A percentile compares a stretch with the other conserved stretches of the same genome.
These are phyloP conservation scores for Drosophila pandora DNA, from an alignment of 1,140 invertebrate genomes.

Conservation along the genomic window DNA sequence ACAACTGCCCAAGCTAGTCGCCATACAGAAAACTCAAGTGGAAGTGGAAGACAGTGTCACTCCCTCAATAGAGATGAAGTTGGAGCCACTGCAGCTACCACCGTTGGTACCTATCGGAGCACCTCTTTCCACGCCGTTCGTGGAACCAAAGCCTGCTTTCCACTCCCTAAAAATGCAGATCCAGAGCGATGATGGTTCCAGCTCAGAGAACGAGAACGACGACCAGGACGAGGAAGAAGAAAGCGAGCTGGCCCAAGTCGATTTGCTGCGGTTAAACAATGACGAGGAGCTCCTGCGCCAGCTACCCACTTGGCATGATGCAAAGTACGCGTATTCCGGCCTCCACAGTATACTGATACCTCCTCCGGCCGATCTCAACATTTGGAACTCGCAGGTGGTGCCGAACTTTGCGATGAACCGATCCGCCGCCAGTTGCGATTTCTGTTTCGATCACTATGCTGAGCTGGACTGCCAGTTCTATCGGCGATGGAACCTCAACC, in stretches of 20 bases:
- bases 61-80: conserved; percentile 49
- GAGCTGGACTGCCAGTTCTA: conserved; percentile 86
- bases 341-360: conserved; percentile 87
- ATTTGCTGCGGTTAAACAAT: conserved; percentile 62
- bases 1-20: conserved; percentile 68
- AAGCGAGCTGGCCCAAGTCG: conserved; percentile 65
- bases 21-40: conserved; percentile 53
- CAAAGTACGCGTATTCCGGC: conserved; percentile 86
- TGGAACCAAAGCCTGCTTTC: conserved; percentile 54
- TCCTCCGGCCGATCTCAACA: conserved; percentile 83
- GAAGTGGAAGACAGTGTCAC: conserved; percentile 4
- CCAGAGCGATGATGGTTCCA: conserved; percentile 57
- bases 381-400: conserved; percentile 77
- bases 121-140: conserved; percentile 64
- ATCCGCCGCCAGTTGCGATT: conserved; percentile 84
- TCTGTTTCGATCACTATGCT: conserved; percentile 85
- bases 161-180: conserved; percentile 52
- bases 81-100: conserved; percentile 60
- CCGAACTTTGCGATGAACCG: conserved; percentile 81
- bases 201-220: conserved; percentile 48
- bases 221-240: conserved; percentile 31
- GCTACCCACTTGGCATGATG: conserved; percentile 82
- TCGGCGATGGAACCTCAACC: conserved; percentile 77
- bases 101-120: conserved; percentile 70
- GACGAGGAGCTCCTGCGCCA: conserved; percentile 62